Percentiles rank a stretch among this genome's conserved stretches.
These are phyloP conservation scores for Procavia capensis DNA, from an alignment of 2,113 vertebrate genomes.

Conservation along the genomic window DNA sequence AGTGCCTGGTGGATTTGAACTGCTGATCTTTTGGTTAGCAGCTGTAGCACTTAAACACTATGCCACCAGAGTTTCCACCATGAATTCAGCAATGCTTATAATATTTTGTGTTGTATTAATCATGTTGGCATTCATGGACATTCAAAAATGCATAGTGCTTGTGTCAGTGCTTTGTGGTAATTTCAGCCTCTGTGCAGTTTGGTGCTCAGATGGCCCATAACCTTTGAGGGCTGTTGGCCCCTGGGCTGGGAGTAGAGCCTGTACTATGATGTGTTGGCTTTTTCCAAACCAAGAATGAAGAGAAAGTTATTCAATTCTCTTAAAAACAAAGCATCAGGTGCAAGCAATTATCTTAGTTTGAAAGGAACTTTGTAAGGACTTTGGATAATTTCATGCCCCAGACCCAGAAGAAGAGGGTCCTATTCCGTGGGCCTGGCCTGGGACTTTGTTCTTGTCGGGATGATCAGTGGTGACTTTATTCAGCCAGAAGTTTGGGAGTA, in stretches of 20 bases:
- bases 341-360: background rate
- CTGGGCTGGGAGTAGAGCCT: background rate
- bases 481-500: background rate
- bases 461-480: rapidly evolving
- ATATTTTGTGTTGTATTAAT: background rate
- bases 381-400: background rate
- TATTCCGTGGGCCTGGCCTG: background rate
- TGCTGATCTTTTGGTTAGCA: too few species aligned
- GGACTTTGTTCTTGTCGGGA: background rate
- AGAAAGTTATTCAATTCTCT: background rate
- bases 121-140: background rate
- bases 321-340: background rate
- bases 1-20: too few species aligned
- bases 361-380: background rate
- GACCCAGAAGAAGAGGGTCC: background rate
- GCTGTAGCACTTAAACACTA: too few species aligned
- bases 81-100: too few species aligned
- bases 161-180: background rate
- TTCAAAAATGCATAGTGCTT: background rate
- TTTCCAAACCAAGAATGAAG: slow-evolving; percentile 34
- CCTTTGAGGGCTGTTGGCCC: background rate
- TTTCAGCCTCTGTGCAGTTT: background rate
- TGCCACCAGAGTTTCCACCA: too few species aligned
- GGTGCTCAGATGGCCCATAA: background rate
- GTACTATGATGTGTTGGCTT: background rate